Evolutionary conservation across 2,113 vertebrate genomes (phyloP).

Genomic region (Lepidothrix coronata): DNA sequence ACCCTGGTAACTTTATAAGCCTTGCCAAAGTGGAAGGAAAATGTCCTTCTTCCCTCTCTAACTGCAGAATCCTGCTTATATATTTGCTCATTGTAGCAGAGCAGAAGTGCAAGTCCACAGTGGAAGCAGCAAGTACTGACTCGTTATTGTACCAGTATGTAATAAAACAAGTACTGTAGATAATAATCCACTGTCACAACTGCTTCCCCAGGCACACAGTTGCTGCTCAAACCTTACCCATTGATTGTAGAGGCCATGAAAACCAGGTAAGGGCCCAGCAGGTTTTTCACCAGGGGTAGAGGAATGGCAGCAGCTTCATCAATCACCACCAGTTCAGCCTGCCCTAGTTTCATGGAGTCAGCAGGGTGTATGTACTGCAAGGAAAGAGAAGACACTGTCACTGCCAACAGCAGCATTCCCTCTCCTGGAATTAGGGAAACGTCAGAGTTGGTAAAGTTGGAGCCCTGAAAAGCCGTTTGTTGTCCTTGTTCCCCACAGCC

Average conservation of each 20-base stretch:
- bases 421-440: neutral
- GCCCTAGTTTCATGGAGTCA: slow-evolving; percentile 92
- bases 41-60: neutral
- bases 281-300: slow-evolving; percentile 90
- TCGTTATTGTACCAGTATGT: neutral
- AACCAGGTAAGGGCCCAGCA: slow-evolving; percentile 93
- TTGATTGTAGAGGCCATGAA: slow-evolving; percentile 99
- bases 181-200: neutral
- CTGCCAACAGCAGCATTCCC: neutral
- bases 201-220: neutral
- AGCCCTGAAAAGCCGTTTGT: neutral
- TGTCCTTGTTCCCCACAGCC: neutral
- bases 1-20: neutral
- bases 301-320: slow-evolving; percentile 98
- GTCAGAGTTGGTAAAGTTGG: neutral
- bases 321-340: slow-evolving; percentile 95
- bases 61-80: neutral
- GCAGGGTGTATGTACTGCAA: slow-evolving; percentile 93
- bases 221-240: slow-evolving; percentile 75
- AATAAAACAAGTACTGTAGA: neutral
- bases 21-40: neutral
- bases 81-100: neutral
- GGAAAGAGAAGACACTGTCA: neutral
- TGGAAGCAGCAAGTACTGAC: neutral
- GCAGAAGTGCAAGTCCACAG: neutral